Conservation (phyloP, 37 sponge, comb jelly and placozoan species). For the Beroe ovata region DNA sequence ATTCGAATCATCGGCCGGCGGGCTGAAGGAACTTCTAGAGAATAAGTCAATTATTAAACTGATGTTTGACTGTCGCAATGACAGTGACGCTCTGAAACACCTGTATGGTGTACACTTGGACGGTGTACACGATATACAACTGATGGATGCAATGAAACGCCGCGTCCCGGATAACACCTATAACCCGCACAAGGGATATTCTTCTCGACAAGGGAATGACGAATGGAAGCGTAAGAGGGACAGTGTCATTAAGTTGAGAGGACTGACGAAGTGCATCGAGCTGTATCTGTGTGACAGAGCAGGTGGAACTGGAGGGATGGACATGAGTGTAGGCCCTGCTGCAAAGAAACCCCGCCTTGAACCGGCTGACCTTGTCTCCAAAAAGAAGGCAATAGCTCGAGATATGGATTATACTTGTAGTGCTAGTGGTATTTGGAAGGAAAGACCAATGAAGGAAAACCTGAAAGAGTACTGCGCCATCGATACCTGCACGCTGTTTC, state of each 20-base stretch:
- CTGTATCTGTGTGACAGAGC: neutral
- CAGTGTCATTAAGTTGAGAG: neutral
- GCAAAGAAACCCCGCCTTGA: too few relatives aligned
- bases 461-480: neutral
- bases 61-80: neutral
- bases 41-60: neutral
- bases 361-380: neutral
- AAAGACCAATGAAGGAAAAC: neutral
- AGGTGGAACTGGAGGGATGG: neutral
- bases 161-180: neutral
- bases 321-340: neutral
- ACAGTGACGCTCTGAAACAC: neutral
- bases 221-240: neutral
- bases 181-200: neutral
- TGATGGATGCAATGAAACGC: neutral
- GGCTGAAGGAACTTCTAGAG: neutral
- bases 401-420: neutral
- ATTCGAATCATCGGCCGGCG: neutral
- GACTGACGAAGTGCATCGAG: neutral
- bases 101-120: neutral
- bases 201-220: neutral
- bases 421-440: neutral
- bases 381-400: neutral
- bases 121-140: neutral
- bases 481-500: neutral